Conservation (phyloP, 2,797 vertebrate genomes). For the Poecilia wingei region DNA sequence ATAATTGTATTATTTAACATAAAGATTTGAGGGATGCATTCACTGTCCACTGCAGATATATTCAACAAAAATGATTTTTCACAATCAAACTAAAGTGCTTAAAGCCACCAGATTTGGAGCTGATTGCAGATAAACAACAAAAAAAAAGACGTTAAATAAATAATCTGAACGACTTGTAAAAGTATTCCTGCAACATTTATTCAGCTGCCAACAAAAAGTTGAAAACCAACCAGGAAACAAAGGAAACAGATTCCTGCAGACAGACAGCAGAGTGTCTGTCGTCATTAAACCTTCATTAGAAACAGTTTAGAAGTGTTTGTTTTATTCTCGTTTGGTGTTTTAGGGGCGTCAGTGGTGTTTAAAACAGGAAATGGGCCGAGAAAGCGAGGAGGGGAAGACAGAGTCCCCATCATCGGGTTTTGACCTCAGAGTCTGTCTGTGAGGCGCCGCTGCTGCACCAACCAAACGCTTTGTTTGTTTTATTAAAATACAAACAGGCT, state of each 20-base stretch:
- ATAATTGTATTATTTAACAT: neutral
- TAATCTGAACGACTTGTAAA: neutral
- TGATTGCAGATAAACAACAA: neutral
- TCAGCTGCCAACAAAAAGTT: neutral
- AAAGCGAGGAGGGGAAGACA: too few species aligned
- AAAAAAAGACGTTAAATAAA: neutral
- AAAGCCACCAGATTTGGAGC: neutral
- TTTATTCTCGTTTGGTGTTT: neutral
- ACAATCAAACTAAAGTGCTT: neutral
- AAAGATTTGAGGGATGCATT: neutral
- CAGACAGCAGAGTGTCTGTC: neutral
- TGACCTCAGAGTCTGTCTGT: too few species aligned
- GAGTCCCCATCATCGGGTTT: too few species aligned
- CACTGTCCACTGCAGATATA: neutral
- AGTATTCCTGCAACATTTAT: neutral
- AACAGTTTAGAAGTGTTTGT: neutral
- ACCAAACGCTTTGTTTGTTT: neutral
- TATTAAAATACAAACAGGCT: neutral
- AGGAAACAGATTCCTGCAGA: neutral
- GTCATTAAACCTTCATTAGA: neutral
- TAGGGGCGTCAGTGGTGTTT: too few species aligned
- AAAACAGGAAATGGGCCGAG: too few species aligned
- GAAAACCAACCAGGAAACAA: neutral
- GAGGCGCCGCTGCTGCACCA: too few species aligned
- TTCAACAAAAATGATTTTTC: neutral